Base-by-base conservation (phyloP, 2,797 vertebrate species). In the Euthynnus affinis region DNA sequence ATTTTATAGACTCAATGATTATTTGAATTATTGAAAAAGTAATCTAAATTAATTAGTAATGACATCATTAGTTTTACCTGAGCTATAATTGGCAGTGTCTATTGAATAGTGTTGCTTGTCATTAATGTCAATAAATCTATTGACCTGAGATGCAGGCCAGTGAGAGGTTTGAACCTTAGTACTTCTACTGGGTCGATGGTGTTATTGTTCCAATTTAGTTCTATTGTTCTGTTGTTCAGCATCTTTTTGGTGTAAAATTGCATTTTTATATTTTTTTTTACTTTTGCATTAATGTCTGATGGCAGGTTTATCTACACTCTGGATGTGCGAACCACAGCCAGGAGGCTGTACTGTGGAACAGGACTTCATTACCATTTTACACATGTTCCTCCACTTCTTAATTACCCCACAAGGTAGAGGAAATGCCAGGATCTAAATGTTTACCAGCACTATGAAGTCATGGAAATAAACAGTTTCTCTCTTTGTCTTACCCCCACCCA, bases 281-380 rank as follows among this genome's bases (percentile, higher is more conserved):
- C 61, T 62, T 71, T n/a, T n/a, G 37, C 22, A 58, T 63, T 75
- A 75, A 81, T 71, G 23, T 79, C 44, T 68, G 48, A 51, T 64
- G 59, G 53, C 71, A 73, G 74, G 48, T 76, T 74, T 77, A 56
- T 69, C 71, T 76, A 67, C 68, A 37, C 55, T 27, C 17, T 68
- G 46, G 72, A 67, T 34, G 74, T 74, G 71, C 3, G 22, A 80
- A 69, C 82, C 71, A 77, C 78, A 82, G 72, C 85, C 82, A 87
- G 81, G 78, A 92, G 90, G 86, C 82, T 83, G 32, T 62, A 59
- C 76, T 72, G 82, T 71, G 37, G 76, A 89, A 72, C 83, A 89
- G 78, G 79, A 85, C 84, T 90, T 93, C 77, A 94, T 94, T 93
- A 92, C 87, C 81, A 90, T 93, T 90, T 87, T 90, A 82, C 87